Evolutionary conservation across 2,797 vertebrate species (phyloP), one percentile per base, ranked within the genome.

Genomic region (Girardinus metallicus): DNA sequence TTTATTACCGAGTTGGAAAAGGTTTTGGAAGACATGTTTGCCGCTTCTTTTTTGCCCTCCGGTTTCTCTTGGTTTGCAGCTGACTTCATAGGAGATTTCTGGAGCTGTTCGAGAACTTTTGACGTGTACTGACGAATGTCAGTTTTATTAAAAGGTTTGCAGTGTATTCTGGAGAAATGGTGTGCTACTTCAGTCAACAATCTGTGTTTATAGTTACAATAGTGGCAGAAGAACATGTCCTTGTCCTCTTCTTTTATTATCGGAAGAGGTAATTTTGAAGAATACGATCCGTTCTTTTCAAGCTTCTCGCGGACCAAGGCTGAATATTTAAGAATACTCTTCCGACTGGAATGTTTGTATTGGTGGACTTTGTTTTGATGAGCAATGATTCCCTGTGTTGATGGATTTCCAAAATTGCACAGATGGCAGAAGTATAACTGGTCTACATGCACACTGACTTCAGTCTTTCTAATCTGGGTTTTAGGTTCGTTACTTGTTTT

Each of bases 351-450:
- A 9, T 29, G 12, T 11, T 73, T 12, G 1, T 4, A 2, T 11
- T 2, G 15, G 81, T 95, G 94, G 18, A 26, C 1, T 60, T 9
- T 70, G 21, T 0, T 0, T 78, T 93, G 93, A 88, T 95, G 95
- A 74, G 7, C 84, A 18, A 86, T 18, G 12, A 95, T 21, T 64
- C 93, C 92, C 46, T 76, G 78, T n/a, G 85, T 0, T 26, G 80
- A 10, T n/a, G 75, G 39, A 88, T 90, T 88, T 57, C 62, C 94
- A 77, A 79, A 92, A 88, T 95, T 94, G 90, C 95, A 95, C 2
- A 39, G 74, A 16, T 87, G 83, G 77, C 95, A 95, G 84, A 88
- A 94, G 78, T 91, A 94, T 76, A 94, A 51, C 13, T 88, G 78
- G 79, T 87, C 84, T 12, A 86, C 23, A 53, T 4, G 2, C 7